These are phyloP conservation scores for Oxyura jamaicensis DNA, from an alignment of 2,113 vertebrate species.

Conservation along the genomic window DNA sequence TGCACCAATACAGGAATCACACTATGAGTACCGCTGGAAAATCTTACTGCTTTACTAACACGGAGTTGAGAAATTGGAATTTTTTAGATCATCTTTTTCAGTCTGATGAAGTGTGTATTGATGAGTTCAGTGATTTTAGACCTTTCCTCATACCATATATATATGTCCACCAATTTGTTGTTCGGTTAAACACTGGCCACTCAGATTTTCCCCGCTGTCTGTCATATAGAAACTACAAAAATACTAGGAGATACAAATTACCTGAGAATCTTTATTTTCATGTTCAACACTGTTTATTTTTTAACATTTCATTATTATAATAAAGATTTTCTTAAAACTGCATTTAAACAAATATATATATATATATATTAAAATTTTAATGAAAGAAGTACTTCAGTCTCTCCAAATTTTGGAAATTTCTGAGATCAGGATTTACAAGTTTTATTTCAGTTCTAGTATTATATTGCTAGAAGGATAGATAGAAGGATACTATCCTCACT, in stretches of 20 bases:
- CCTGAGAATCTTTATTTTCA: not conserved
- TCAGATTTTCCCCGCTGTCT: not conserved
- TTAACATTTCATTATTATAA: not conserved
- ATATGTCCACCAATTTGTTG: not conserved
- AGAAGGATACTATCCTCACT: not conserved
- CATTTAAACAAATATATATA: not conserved
- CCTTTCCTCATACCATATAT: not conserved
- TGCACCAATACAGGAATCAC: not conserved
- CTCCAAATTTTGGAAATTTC: not conserved
- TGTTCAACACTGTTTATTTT: not conserved
- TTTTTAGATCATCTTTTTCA: not conserved
- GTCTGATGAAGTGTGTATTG: not conserved
- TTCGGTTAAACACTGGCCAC: not conserved
- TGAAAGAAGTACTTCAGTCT: not conserved
- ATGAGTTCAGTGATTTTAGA: not conserved
- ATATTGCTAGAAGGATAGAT: not conserved
- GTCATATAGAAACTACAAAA: not conserved
- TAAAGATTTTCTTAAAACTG: not conserved
- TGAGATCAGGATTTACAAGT: not conserved
- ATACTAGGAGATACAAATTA: not conserved
- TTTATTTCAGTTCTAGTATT: not conserved
- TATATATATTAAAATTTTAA: not conserved
- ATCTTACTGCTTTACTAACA: not conserved
- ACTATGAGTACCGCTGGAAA: not conserved
- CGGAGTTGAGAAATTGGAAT: not conserved